Percentiles rank a stretch among this genome's conserved stretches.
Evolutionary conservation across 2,797 vertebrate genomes (phyloP).

Genomic region (Acestrorhynchus altus): DNA sequence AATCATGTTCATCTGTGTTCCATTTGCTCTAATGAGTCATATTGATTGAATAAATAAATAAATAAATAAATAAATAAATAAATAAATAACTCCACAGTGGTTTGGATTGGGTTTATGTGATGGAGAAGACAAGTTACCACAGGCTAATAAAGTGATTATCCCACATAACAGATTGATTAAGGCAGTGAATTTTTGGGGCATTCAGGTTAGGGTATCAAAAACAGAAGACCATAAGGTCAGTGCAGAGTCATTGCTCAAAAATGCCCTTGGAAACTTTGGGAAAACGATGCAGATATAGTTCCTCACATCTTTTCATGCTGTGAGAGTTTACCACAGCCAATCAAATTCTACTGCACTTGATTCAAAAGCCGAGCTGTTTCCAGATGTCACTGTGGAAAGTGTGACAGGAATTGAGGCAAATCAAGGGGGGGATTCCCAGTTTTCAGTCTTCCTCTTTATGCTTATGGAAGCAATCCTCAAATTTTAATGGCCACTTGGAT

Average conservation of each 20-base stretch:
- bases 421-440: not conserved
- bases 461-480: not conserved
- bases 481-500: not conserved
- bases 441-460: not conserved
- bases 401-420: not conserved
- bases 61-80: not conserved
- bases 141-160: not conserved
- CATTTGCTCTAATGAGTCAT: slow-evolving; percentile 53
- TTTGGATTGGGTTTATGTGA: not conserved
- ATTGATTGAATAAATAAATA: not conserved
- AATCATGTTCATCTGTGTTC: slow-evolving; percentile 63
- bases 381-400: slow-evolving; percentile 33
- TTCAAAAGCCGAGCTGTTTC: slow-evolving; percentile 2
- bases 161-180: not conserved
- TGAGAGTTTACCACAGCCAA: not conserved
- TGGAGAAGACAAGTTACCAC: not conserved
- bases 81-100: not conserved
- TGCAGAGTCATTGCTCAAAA: not conserved
- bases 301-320: not conserved
- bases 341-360: not conserved
- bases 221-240: not conserved
- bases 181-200: not conserved
- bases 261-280: not conserved
- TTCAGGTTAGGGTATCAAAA: not conserved
- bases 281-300: not conserved